phyloP scores from a whole-genome alignment of 2,888 invertebrate species.

The Leptinotarsa tumamoca region DNA sequence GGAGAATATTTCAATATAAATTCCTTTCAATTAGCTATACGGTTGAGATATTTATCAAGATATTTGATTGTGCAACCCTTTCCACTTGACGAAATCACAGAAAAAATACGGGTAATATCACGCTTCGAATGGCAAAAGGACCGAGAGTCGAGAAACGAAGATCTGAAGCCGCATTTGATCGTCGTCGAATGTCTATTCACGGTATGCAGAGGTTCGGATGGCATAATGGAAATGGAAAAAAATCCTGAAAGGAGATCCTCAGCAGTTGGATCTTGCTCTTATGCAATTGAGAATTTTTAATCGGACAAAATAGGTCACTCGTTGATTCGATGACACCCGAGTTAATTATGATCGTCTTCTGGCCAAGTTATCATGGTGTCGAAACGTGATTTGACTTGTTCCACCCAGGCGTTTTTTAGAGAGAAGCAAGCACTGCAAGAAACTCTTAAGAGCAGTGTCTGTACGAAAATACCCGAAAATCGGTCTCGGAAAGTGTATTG shows the following conservation, averaged over 20 bases:
- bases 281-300: background rate
- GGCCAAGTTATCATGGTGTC: no score
- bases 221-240: constrained; percentile 15
- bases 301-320: background rate
- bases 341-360: no score
- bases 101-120: constrained; percentile 42
- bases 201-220: background rate
- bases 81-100: constrained; percentile 39
- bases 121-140: constrained; percentile 42
- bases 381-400: no score
- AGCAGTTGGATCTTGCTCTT: no score
- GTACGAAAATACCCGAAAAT: no score
- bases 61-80: constrained; percentile 47
- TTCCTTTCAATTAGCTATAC: constrained; percentile 62
- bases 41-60: constrained; percentile 57
- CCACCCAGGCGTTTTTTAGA: no score
- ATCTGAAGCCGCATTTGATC: constrained; percentile 24
- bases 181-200: constrained; percentile 17
- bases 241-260: background rate
- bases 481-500: no score
- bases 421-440: no score
- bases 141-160: constrained; percentile 9
- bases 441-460: no score
- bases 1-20: constrained; percentile 64
- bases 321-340: no score